Evolutionary conservation across 2,113 vertebrate species (phyloP), one percentile per base, ranked within the genome.

Genomic region (Calyptomena viridis): DNA sequence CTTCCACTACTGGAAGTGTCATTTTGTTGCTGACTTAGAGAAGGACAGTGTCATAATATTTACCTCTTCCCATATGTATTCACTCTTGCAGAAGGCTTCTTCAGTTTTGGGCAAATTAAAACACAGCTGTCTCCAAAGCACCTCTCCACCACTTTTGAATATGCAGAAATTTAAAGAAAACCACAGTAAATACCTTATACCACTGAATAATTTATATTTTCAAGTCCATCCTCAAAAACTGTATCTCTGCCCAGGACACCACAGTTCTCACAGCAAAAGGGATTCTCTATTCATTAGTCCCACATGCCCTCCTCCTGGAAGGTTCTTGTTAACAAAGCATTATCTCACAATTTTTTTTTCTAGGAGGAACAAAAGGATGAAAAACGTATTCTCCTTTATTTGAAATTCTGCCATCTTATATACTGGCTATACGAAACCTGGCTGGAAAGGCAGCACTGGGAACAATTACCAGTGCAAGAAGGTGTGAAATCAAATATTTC

Each of bases 401-500:
- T 76, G 66, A 92, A 85, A 85, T 92, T 50, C 66, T 88, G 58
- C 27, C 27, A 60, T 60, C 27, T 90, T 82, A 52, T 47, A 73
- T 33, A 73, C 49, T 37, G 35, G 35, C 24, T 81, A 60, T 60
- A 87, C 3, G 93, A 89, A 91, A 37, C 9, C 11, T 47, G 6
- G 35, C 56, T 84, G 89, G 69, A 93, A 91, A 86, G 55, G 50
- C 44, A 89, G 25, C 58, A 5, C 14, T 89, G 56, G 66, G 74
- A 91, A 75, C 52, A 95, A 93, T 93, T 87, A 56, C 62, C 68
- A 46, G 14, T 75, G 33, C 66, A 68, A 75, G 24, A 60, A 82
- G 69, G 40, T 96, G 35, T 91, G 69, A 95, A 93, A 93, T 78
- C 12, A 35, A 74, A 2, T 90, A 84, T 89, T 93, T 95, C 52